A percentile compares a stretch with the other conserved stretches of the same genome.
These are phyloP conservation scores for Protonibea diacanthus DNA, from an alignment of 2,797 vertebrate genomes.

Conservation along the genomic window DNA sequence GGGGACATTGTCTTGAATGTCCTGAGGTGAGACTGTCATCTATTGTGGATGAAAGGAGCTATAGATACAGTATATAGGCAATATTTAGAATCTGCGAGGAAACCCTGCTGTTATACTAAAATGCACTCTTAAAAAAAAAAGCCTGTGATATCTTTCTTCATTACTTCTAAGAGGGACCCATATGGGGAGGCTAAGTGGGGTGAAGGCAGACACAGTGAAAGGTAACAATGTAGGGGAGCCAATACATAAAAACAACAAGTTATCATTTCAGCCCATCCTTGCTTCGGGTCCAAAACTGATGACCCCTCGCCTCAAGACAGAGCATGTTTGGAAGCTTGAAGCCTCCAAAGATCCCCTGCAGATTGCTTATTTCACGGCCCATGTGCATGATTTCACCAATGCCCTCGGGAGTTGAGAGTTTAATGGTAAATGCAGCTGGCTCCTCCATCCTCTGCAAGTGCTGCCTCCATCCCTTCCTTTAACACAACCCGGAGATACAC, in stretches of 20 bases:
- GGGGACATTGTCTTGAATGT: constrained; percentile 39
- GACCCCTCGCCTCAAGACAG: constrained; percentile 26
- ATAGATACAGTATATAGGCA: constrained; percentile 9
- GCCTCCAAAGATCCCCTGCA: constrained; percentile 47
- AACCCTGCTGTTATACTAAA: constrained; percentile 4
- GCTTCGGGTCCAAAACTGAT: constrained; percentile 37
- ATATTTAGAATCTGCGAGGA: constrained; percentile 17
- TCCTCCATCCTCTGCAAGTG: constrained; percentile 29
- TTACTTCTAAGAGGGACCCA: constrained; percentile 30
- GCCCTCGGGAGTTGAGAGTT: constrained; percentile 32
- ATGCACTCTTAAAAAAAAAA: constrained; percentile 10
- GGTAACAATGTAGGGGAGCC: constrained; percentile 7
- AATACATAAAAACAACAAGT: constrained; percentile 25
- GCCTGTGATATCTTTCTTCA: constrained; percentile 13
- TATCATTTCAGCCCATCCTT: constrained; percentile 10
- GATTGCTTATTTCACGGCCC: constrained; percentile 69
- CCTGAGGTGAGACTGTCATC: constrained; percentile 39
- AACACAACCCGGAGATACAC: constrained; percentile 36
- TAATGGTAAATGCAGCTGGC: constrained; percentile 55
- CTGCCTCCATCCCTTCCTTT: constrained; percentile 21
- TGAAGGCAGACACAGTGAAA: constrained; percentile 1
- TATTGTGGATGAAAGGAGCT: constrained; percentile 1
- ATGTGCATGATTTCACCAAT: constrained; percentile 54
- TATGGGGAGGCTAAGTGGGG: constrained; percentile 34
- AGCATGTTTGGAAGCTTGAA: constrained; percentile 34